phyloP scores from a whole-genome alignment of 1,140 invertebrate species.

The Ceratitis capitata region DNA sequence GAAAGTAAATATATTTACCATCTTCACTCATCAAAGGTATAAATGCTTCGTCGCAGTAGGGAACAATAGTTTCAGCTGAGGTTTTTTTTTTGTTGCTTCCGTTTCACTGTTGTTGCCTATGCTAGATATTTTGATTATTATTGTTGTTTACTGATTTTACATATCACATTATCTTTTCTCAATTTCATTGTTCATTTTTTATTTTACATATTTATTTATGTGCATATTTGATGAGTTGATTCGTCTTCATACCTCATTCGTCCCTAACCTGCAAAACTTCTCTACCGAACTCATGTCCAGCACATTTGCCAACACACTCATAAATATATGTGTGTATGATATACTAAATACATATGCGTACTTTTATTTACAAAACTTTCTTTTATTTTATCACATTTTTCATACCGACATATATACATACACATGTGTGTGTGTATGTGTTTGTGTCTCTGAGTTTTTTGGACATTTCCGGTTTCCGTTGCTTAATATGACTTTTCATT shows the following conservation, averaged over 20 bases:
- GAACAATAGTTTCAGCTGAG: no score
- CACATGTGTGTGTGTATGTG: neutral
- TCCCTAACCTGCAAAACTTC: neutral
- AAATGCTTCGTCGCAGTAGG: no score
- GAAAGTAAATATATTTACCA: no score
- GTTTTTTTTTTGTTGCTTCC: neutral
- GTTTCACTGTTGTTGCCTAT: neutral
- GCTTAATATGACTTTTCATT: slow-evolving; percentile 16
- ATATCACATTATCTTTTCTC: slow-evolving; percentile 9
- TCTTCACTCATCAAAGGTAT: no score
- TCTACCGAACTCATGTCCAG: neutral
- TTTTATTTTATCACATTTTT: no score
- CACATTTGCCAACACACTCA: neutral
- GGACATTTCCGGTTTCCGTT: slow-evolving; percentile 14
- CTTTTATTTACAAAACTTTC: no score
- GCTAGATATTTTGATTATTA: neutral
- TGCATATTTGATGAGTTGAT: slow-evolving; percentile 16
- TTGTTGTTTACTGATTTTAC: slow-evolving; percentile 30
- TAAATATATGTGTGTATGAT: neutral
- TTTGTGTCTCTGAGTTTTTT: neutral
- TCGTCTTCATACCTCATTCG: neutral
- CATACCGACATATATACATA: neutral
- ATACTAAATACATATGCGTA: neutral
- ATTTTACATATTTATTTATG: slow-evolving; percentile 22
- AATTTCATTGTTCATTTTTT: slow-evolving; percentile 27